Evolutionary conservation across 2,888 invertebrate genomes (phyloP), one percentile per base, ranked within the genome.

Genomic region (Diarsia rubi): DNA sequence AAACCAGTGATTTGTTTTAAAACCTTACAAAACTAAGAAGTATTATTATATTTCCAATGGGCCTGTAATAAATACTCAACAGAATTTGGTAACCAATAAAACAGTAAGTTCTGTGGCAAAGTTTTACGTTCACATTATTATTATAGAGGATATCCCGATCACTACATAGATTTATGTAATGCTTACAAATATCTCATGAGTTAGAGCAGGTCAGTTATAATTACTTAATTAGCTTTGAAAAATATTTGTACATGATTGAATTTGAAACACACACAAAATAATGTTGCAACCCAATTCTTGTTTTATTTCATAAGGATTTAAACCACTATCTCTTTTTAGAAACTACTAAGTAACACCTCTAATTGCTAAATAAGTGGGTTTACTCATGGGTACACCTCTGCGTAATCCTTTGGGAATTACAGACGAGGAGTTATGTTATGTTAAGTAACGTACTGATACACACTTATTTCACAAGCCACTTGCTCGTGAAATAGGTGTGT

Each of bases 171-270:
- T 27, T n/a, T 75, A 12, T n/a, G 45, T 60, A 67, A 45, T 45
- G 75, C 24, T 44, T 16, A 31, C 21, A 24, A 73, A 31, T 12
- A 12, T 37, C 16, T 24, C 21, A 37, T 24, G 44, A 60, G 24
- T 24, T n/a, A 21, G 27, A 37, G 37, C 19, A 24, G 45, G n/a
- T 11, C 27, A 75, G 52, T 68, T 75, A 68, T 37, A 31, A 52
- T 45, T 67, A 65, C 57, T 49, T 49, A n/a, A 66, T 49, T 49
- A 45, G 14, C 54, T 5, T 2, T n/a, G 2, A 42, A 27, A 54
- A 12, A 49, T n/a, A 42, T 3, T n/a, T 54, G 16, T 21, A 27
- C 19, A 42, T 52, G 49, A 37, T n/a, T 49, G 21, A 12, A 66
- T 37, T n/a, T 49, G 21, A 12, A 66, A 21, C 42, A 24, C n/a